A percentile compares a stretch with the other conserved stretches of the same genome.
Conservation (phyloP, 2,113 vertebrate genomes). For the Antigone vipio region DNA sequence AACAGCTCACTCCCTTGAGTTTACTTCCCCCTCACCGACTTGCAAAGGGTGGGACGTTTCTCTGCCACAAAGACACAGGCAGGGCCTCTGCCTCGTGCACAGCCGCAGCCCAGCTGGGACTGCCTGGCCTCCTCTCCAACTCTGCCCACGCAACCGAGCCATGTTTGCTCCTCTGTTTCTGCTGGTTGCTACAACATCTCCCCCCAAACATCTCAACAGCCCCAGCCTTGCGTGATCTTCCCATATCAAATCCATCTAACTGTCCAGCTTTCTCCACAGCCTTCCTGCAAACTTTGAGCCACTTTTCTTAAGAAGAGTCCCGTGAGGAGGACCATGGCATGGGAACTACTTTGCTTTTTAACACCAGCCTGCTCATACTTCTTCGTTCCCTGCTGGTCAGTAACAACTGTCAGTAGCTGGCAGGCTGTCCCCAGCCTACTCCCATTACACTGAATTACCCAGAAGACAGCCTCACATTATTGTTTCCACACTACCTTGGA, state of each 20-base stretch:
- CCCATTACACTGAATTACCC: neutral
- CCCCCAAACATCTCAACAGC: slow-evolving; percentile 31
- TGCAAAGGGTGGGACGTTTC: neutral
- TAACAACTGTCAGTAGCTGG: neutral
- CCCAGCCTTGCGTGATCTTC: neutral
- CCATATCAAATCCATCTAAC: neutral
- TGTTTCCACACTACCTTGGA: neutral
- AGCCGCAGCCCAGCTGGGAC: slow-evolving; percentile 8
- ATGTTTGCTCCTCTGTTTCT: neutral
- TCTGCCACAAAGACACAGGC: neutral
- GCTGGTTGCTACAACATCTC: slow-evolving; percentile 63
- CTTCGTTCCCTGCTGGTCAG: neutral
- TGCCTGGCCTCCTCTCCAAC: neutral
- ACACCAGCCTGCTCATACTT: neutral
- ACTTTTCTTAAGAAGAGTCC: neutral
- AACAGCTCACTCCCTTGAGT: neutral
- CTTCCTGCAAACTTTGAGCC: neutral
- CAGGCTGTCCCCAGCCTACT: neutral
- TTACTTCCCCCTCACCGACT: neutral
- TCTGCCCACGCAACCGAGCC: slow-evolving; percentile 21
- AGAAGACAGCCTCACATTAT: neutral
- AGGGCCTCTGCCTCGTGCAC: neutral
- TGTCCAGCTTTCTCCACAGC: neutral
- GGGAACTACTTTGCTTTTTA: neutral
- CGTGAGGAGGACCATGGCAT: neutral